Conservation (phyloP, 2,888 invertebrate species). For the Sphaerophoria rueppellii region DNA sequence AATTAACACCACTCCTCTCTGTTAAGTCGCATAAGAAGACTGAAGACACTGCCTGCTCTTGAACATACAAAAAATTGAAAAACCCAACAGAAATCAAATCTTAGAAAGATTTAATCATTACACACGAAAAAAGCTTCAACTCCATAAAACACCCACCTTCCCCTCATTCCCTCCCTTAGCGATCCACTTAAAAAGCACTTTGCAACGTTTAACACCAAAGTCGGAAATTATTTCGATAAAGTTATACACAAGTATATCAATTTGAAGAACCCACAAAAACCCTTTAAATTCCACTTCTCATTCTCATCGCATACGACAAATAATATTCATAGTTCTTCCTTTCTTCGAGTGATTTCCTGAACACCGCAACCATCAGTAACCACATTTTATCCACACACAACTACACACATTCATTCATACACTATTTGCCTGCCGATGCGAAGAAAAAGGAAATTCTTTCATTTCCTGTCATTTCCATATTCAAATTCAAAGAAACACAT, state of each 20-base stretch:
- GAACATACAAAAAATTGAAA: too few species aligned
- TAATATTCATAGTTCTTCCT: conserved; percentile 61
- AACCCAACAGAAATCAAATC: too few species aligned
- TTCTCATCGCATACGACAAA: conserved; percentile 58
- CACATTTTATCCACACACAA: background rate
- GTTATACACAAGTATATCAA: conserved; percentile 40
- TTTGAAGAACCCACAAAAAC: conserved; percentile 26
- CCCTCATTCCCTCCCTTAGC: too few species aligned
- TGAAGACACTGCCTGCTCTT: too few species aligned
- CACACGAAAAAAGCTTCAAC: too few species aligned
- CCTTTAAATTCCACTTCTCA: background rate
- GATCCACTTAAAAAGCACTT: conserved; percentile 7
- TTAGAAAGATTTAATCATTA: too few species aligned
- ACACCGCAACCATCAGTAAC: conserved; percentile 28
- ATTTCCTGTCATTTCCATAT: conserved; percentile 74
- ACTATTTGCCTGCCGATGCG: conserved; percentile 5
- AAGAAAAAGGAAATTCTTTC: conserved; percentile 67
- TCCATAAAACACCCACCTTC: too few species aligned
- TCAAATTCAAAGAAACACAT: conserved; percentile 68
- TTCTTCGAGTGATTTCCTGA: conserved; percentile 46
- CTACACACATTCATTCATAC: background rate
- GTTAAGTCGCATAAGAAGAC: too few species aligned
- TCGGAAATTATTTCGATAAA: conserved; percentile 19
- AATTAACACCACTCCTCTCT: too few species aligned
- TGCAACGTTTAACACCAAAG: conserved; percentile 35